Evolutionary conservation across 1,140 invertebrate species (phyloP).

Genomic region (Brachionus paranguensis): DNA sequence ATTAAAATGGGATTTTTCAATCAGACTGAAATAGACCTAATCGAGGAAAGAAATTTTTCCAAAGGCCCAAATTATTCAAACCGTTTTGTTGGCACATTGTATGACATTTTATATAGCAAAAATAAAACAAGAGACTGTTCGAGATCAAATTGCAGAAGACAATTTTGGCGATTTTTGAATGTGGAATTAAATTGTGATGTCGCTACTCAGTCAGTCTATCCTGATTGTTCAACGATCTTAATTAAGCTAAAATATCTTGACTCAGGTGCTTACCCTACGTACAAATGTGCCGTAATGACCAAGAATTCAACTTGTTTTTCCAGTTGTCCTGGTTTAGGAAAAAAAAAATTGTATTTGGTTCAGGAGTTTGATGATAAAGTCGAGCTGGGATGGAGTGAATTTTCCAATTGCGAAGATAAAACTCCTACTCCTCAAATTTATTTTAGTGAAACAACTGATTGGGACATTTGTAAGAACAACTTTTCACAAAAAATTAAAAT

Average conservation of each 20-base stretch:
- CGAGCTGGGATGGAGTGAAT: neutral
- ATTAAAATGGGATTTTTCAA: slow-evolving; percentile 3
- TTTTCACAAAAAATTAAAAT: neutral
- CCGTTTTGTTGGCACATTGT: neutral
- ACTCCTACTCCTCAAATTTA: too few species aligned
- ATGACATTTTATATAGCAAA: neutral
- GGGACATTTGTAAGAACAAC: neutral
- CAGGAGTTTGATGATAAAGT: neutral
- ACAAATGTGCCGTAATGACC: neutral
- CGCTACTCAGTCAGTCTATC: neutral
- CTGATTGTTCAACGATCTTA: neutral
- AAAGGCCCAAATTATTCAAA: neutral
- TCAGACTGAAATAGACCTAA: neutral
- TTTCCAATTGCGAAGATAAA: neutral
- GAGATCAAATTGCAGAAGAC: neutral
- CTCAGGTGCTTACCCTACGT: neutral
- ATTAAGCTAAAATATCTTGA: neutral
- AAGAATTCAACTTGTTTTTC: neutral
- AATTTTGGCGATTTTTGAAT: neutral
- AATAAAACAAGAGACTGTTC: neutral
- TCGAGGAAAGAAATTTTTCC: neutral
- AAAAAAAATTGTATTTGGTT: neutral
- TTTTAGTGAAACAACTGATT: too few species aligned
- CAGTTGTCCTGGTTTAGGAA: neutral
- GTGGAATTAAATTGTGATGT: neutral